Conservation (phyloP, 2,113 vertebrate species). For the Chaetops frenatus region DNA sequence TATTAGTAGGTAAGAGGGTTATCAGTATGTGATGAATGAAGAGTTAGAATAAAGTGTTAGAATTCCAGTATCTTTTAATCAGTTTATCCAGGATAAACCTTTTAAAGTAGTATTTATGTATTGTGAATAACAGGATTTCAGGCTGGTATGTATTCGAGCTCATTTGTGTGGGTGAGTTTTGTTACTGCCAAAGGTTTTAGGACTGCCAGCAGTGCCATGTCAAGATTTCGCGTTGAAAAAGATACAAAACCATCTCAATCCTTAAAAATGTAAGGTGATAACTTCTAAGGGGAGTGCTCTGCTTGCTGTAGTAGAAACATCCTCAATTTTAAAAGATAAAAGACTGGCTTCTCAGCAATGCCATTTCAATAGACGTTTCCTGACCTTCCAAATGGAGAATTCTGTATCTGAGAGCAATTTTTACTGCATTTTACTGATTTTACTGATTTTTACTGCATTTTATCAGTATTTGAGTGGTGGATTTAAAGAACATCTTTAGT, state of each 20-base stretch:
- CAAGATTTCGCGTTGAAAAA: not conserved
- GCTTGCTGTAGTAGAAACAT: not conserved
- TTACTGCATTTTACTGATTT: too few species aligned
- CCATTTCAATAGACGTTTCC: not conserved
- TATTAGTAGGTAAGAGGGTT: not conserved
- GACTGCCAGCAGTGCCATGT: not conserved
- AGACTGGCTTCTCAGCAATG: not conserved
- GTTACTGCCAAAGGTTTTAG: not conserved
- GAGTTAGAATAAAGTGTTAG: not conserved
- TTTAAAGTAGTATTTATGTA: not conserved
- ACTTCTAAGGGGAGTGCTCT: not conserved
- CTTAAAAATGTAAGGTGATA: not conserved
- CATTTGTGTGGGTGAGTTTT: not conserved
- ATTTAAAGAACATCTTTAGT: not conserved
- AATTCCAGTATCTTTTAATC: not conserved
- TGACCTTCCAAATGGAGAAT: not conserved
- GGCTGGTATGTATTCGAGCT: rapidly evolving
- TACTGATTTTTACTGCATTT: too few species aligned
- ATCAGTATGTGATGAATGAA: not conserved
- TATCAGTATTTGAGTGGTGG: not conserved
- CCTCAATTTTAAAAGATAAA: not conserved
- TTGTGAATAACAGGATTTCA: not conserved
- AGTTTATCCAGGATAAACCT: not conserved
- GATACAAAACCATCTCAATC: not conserved
- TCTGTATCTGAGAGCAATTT: not conserved